A percentile compares a stretch with the other conserved stretches of the same genome.
phyloP scores from a whole-genome alignment of 2,113 vertebrate species.

The Gymnogyps californianus region DNA sequence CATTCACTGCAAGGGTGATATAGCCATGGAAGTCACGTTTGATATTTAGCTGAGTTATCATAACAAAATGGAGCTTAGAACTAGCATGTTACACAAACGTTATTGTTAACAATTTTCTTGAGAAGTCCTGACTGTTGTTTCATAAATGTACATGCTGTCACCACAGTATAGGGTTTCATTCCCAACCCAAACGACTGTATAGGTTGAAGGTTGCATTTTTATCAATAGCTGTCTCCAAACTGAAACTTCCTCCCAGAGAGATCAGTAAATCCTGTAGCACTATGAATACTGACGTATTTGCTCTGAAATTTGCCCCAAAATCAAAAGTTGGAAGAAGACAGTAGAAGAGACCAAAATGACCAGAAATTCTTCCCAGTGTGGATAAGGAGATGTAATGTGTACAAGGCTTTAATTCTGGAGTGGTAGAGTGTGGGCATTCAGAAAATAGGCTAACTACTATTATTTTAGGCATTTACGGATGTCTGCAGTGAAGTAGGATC shows the following conservation, averaged over 20 bases:
- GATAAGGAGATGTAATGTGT: background rate
- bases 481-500: background rate
- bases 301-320: background rate
- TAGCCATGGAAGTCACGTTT: background rate
- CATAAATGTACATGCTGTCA: background rate
- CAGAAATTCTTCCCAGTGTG: background rate
- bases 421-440: background rate
- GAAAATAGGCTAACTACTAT: background rate
- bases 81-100: rapidly evolving
- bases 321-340: background rate
- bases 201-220: background rate
- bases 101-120: background rate
- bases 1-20: background rate
- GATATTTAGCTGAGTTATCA: background rate
- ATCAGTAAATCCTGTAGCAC: background rate
- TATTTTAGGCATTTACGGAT: background rate
- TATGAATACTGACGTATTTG: background rate
- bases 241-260: background rate
- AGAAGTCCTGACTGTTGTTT: background rate
- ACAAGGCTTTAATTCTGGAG: background rate
- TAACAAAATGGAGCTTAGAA: background rate
- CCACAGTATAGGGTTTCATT: background rate
- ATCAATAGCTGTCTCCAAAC: background rate
- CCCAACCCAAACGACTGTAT: background rate
- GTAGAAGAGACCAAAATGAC: background rate